Conservation (phyloP, 2,797 vertebrate genomes). For the Myiotriccus ornatus region DNA sequence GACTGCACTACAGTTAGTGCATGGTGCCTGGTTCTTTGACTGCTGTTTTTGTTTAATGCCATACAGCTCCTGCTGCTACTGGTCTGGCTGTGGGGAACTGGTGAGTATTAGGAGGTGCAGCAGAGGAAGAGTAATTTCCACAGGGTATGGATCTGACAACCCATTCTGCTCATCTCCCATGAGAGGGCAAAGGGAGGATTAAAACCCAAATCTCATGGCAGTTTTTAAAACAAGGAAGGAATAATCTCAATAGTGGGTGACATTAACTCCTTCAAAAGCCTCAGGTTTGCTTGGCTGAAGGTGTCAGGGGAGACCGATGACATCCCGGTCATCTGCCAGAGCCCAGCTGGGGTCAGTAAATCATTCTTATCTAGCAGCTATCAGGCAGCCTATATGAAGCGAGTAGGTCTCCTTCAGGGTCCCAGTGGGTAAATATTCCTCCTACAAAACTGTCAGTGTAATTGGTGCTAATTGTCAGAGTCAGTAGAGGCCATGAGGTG, state of each 20-base stretch:
- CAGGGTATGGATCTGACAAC: not conserved
- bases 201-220: not conserved
- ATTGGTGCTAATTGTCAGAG: not conserved
- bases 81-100: not conserved
- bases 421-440: not conserved
- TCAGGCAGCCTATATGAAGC: not conserved
- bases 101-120: not conserved
- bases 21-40: not conserved
- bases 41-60: not conserved
- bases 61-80: not conserved
- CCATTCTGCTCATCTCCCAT: not conserved
- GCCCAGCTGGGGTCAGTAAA: constrained; percentile 19
- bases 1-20: not conserved
- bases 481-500: not conserved
- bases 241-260: not conserved
- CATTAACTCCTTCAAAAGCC: not conserved
- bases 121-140: not conserved
- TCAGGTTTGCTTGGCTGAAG: not conserved
- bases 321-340: not conserved
- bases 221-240: not conserved
- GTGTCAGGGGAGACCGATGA: not conserved
- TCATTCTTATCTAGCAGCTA: not conserved
- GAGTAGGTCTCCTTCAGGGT: not conserved
- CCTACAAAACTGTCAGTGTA: not conserved
- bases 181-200: not conserved